Evolutionary conservation across 2,797 vertebrate species (phyloP).

Genomic region (Danio choprae): DNA sequence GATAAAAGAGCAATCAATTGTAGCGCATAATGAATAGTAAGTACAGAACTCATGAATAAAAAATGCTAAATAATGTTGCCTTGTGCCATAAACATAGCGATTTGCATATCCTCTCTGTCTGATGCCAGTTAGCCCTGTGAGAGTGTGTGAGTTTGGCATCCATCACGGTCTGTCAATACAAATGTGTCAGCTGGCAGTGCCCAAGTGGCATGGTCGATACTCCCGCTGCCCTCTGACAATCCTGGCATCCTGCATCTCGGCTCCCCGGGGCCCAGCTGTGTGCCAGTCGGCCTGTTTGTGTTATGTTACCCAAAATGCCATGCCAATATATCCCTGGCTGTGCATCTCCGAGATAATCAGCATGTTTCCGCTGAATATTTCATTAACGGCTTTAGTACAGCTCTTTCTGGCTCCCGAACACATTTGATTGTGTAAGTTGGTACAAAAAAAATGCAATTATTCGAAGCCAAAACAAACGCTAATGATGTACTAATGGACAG

Average conservation of each 20-base stretch:
- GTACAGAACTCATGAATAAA: conserved; percentile 46
- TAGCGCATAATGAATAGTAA: conserved; percentile 44
- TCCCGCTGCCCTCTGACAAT: conserved; percentile 31
- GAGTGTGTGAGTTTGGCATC: not conserved
- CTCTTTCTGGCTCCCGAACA: conserved; percentile 24
- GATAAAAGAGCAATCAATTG: conserved; percentile 45
- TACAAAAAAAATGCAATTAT: conserved; percentile 19
- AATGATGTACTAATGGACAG: conserved; percentile 34
- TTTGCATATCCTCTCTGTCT: conserved; percentile 41
- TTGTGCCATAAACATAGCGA: conserved; percentile 18
- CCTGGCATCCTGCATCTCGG: conserved; percentile 27
- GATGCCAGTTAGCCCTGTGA: conserved; percentile 12
- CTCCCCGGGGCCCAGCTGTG: conserved; percentile 31
- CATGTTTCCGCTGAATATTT: conserved; percentile 32
- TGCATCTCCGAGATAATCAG: conserved; percentile 13
- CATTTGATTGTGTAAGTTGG: conserved; percentile 2
- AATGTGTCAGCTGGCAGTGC: conserved; percentile 33
- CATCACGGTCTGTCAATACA: conserved; percentile 15
- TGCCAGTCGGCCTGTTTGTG: conserved; percentile 9
- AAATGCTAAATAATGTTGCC: conserved; percentile 31
- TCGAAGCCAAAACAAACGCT: conserved; percentile 20
- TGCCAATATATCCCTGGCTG: conserved; percentile 38
- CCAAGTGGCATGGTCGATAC: not conserved
- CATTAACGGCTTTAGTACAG: conserved; percentile 24
- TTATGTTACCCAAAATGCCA: conserved; percentile 17